A percentile compares a stretch with the other conserved stretches of the same genome.
Evolutionary conservation across 1,140 invertebrate genomes (phyloP).

Genomic region (Cydia splendana): DNA sequence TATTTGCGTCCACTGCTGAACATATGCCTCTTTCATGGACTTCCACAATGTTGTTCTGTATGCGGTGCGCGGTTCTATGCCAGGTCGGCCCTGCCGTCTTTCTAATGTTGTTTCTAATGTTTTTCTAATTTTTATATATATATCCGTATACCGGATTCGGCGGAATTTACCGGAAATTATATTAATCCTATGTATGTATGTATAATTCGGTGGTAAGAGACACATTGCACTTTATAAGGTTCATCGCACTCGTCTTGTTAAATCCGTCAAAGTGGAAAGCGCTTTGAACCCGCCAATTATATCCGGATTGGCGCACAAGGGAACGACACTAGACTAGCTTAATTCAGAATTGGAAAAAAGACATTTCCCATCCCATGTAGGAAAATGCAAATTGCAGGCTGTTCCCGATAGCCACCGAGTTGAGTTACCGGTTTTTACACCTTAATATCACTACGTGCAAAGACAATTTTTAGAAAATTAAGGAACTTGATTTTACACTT

Average conservation of each 20-base stretch:
- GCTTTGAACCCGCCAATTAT: slow-evolving; percentile 13
- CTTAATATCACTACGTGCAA: not conserved
- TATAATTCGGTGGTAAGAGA: not conserved
- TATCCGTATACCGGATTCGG: too few relatives aligned
- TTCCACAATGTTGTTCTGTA: too few relatives aligned
- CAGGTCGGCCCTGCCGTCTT: too few relatives aligned
- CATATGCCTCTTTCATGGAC: too few relatives aligned
- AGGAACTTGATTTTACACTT: too few relatives aligned
- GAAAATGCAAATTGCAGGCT: slow-evolving; percentile 52
- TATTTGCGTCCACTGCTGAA: too few relatives aligned
- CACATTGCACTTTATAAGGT: not conserved
- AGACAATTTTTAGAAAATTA: not conserved
- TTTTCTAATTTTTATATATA: too few relatives aligned
- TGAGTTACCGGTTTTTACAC: not conserved
- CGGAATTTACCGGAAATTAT: too few relatives aligned
- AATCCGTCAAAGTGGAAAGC: not conserved
- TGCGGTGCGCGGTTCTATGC: too few relatives aligned
- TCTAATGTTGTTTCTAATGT: too few relatives aligned
- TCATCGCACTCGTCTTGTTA: slow-evolving; percentile 6
- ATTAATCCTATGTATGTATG: not conserved
- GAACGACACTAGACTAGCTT: slow-evolving; percentile 33
- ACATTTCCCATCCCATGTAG: slow-evolving; percentile 41
- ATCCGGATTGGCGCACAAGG: slow-evolving; percentile 12
- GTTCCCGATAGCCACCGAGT: not conserved
- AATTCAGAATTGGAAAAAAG: slow-evolving; percentile 34